phyloP scores from a whole-genome alignment of 2,113 vertebrate genomes.

The Nibea coibor region DNA sequence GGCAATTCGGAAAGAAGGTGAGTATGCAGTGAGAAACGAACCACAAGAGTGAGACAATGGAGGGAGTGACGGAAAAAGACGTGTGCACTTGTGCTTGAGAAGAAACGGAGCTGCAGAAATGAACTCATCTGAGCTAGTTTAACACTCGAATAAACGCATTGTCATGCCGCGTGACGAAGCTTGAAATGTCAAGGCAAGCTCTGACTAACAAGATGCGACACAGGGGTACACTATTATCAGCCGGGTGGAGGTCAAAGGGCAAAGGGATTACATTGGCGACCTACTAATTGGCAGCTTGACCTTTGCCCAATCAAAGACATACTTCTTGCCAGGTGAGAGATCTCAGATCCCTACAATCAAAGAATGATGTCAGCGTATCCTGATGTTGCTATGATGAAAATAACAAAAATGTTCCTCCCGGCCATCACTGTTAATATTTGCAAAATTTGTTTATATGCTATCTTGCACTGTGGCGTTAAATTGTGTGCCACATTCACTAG shows the following conservation, averaged over 20 bases:
- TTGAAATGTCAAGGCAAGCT: constrained; percentile 1
- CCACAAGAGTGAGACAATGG: constrained; percentile 10
- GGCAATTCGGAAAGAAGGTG: constrained; percentile 16
- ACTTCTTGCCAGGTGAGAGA: constrained; percentile 21
- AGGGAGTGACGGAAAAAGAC: background rate
- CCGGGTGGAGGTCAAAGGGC: constrained; percentile 32
- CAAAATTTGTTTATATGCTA: constrained; percentile 7
- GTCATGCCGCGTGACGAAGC: background rate
- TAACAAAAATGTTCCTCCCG: background rate
- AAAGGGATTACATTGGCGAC: constrained; percentile 19
- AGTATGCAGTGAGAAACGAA: constrained; percentile 28
- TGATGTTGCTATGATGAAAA: background rate
- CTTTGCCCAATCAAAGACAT: constrained; percentile 18
- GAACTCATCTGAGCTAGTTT: background rate
- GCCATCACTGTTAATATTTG: constrained; percentile 23
- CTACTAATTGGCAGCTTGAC: constrained; percentile 42
- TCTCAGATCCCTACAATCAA: background rate
- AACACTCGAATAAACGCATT: background rate
- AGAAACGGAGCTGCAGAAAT: constrained; percentile 12
- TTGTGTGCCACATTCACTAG: background rate
- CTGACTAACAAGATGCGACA: constrained; percentile 13
- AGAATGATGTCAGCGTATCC: background rate
- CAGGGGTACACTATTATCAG: background rate
- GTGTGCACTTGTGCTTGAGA: background rate
- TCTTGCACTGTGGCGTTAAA: constrained; percentile 2